Base-by-base conservation (phyloP, 2,113 vertebrate genomes). In the Regulus satrapa region DNA sequence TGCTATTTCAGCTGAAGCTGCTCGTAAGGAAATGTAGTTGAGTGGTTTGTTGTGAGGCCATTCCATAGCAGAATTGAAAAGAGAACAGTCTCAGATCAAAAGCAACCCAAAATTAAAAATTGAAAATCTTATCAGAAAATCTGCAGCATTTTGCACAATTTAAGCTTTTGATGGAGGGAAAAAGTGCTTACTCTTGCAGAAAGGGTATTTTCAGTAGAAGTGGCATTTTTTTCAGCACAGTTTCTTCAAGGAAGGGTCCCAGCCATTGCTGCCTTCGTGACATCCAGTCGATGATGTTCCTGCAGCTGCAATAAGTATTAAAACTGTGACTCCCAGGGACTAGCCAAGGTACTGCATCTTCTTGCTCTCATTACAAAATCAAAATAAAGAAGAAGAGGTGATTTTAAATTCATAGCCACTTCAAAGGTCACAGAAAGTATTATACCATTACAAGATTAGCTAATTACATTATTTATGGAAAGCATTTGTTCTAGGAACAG, bases 311-410 rank as follows among this genome's bases (percentile, higher is more conserved):
- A 92, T 75, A 94, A 95, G 94, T 94, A 94, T 96, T 96, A 93
- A 93, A 96, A 97, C 73, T 96, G 38, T 94, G 95, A 95, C 95
- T 97, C 94, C 91, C 85, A 93, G 95, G 96, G 95, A 92, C 94
- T 63, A 67, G 72, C 67, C 73, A 88, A 85, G 95, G 95, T 88
- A 96, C 75, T 96, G 94, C 90, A 90, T 66, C 88, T 85, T 82
- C 62, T 43, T 48, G 34, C 31, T 90, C 80, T 94, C 68, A 23
- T 74, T 83, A 54, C 34, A 86, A 83, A 80, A 66, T 31, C 63
- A 92, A 93, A 93, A 76, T 69, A 83, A 80, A 68, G 82, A 88
- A 75, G 77, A 91, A 78, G 64, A 92, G 62, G 78, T 85, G 21
- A 41, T 21, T 96, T 94, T 43, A 92, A 88, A 91, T 92, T 90